Evolutionary conservation across 2,797 vertebrate genomes (phyloP).

Genomic region (Lacerta bilineata): DNA sequence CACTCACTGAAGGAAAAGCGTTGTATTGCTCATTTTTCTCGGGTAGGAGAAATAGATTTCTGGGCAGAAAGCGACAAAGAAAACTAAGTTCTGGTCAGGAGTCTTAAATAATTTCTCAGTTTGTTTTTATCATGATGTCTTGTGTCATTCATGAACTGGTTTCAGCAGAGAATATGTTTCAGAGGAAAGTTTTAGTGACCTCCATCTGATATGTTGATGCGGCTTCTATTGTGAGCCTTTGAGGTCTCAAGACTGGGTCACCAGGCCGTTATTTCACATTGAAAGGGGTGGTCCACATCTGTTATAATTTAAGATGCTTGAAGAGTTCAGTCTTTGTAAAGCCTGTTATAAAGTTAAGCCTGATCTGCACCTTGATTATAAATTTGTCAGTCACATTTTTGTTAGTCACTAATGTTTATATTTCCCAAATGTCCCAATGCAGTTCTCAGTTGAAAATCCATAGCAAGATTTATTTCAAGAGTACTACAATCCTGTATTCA

Average conservation of each 20-base stretch:
- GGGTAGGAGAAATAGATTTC: background rate
- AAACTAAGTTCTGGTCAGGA: constrained; percentile 10
- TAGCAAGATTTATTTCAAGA: too few relatives aligned
- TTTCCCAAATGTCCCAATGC: too few relatives aligned
- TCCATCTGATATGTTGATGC: background rate
- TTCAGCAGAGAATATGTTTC: constrained; percentile 16
- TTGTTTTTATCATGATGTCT: background rate
- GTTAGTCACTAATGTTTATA: too few relatives aligned
- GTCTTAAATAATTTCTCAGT: background rate
- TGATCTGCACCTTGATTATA: too few relatives aligned
- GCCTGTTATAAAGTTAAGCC: too few relatives aligned
- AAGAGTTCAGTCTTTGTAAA: too few relatives aligned
- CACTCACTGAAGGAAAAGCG: constrained; percentile 41
- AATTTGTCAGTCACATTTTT: too few relatives aligned
- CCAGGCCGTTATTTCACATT: background rate
- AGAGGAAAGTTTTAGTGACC: background rate
- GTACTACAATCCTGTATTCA: too few relatives aligned
- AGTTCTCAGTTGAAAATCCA: too few relatives aligned
- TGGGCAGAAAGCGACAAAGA: constrained; percentile 8
- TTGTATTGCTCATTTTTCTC: constrained; percentile 50
- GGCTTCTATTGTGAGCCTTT: background rate
- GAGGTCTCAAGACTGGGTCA: background rate
- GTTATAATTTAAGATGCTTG: too few relatives aligned
- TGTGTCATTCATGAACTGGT: background rate
- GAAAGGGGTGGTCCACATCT: too few relatives aligned